These are phyloP conservation scores for Antheraea pernyi DNA, from an alignment of 1,140 invertebrate genomes.

Conservation along the genomic window DNA sequence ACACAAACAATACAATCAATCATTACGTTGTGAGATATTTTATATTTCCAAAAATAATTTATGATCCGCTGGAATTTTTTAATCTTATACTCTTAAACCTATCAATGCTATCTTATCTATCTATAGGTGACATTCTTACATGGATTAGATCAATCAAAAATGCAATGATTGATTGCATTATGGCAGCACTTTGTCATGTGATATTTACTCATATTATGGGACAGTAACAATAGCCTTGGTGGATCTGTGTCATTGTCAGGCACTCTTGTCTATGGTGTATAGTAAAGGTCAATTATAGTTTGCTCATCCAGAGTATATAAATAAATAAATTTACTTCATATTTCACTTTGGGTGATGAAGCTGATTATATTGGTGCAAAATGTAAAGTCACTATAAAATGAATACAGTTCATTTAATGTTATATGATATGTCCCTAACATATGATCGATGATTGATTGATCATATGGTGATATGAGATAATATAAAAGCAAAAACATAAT, in stretches of 20 bases:
- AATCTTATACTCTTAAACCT: neutral
- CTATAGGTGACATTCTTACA: conserved; percentile 9
- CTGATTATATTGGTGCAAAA: too few species aligned
- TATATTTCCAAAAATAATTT: too few species aligned
- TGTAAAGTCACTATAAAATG: too few species aligned
- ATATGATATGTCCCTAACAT: too few species aligned
- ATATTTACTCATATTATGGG: conserved; percentile 17
- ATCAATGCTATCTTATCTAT: conserved; percentile 4
- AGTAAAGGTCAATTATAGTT: conserved; percentile 13
- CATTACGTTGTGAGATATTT: too few species aligned
- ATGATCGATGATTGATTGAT: too few species aligned
- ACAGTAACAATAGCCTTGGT: conserved; percentile 30
- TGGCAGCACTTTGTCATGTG: conserved; percentile 22
- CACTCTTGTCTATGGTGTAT: conserved; percentile 27
- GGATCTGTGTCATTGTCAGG: conserved; percentile 38
- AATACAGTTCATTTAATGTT: too few species aligned
- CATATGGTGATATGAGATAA: too few species aligned
- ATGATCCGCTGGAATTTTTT: neutral
- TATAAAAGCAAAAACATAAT: too few species aligned
- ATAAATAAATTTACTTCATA: too few species aligned
- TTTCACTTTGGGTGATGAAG: too few species aligned
- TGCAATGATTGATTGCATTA: conserved; percentile 23
- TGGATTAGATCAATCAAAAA: conserved; percentile 10
- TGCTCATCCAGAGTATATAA: neutral
- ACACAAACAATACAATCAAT: too few species aligned